phyloP scores from a whole-genome alignment of 2,797 vertebrate species.

The Enteromius unitaeniatus region DNA sequence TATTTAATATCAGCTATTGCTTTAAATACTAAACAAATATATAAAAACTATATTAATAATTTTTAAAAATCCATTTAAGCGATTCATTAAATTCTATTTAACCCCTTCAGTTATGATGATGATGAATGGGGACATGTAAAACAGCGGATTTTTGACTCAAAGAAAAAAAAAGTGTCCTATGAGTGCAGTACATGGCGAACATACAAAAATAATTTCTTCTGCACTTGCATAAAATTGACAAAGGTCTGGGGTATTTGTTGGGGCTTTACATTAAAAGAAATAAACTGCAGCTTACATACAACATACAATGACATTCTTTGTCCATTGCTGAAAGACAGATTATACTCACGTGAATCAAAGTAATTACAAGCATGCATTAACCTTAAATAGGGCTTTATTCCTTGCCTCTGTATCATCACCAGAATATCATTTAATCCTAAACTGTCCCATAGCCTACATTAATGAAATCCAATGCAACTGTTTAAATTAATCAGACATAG shows the following conservation, averaged over 20 bases:
- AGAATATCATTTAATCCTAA: conserved; percentile 9
- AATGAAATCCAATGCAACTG: conserved; percentile 44
- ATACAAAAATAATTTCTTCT: neutral
- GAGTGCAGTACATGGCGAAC: neutral
- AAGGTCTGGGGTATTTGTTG: neutral
- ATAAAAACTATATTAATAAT: neutral
- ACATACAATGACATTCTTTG: neutral
- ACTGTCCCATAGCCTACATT: neutral
- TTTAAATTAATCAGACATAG: conserved; percentile 24
- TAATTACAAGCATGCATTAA: conserved; percentile 58
- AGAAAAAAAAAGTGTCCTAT: too few species aligned
- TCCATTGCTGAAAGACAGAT: conserved; percentile 22
- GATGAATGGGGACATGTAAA: neutral
- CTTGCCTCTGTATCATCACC: conserved; percentile 10
- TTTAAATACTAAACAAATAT: neutral
- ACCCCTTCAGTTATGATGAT: neutral
- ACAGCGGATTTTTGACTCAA: too few species aligned
- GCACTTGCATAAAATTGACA: neutral
- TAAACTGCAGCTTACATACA: neutral
- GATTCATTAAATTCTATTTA: neutral
- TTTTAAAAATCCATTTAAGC: too few species aligned
- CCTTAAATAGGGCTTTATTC: conserved; percentile 48
- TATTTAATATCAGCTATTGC: too few species aligned
- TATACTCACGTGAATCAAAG: conserved; percentile 39
- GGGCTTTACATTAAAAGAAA: neutral